Conservation (phyloP, 1,140 invertebrate genomes). For the Frieseomelitta varia region DNA sequence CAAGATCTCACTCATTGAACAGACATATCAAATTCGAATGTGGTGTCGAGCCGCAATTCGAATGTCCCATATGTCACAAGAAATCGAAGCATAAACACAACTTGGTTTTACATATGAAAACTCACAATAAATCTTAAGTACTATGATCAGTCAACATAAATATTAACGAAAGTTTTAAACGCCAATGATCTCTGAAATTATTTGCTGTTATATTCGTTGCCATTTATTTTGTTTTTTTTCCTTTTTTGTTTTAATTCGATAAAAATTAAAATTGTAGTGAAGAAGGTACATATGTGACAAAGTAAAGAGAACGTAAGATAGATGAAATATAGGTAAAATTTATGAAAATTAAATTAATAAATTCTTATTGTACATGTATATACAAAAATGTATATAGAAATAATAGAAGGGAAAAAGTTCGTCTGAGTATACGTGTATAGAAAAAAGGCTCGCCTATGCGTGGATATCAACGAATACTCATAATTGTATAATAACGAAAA, state of each 20-base stretch:
- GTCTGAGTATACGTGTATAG: neutral
- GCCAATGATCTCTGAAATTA: neutral
- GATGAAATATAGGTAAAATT: neutral
- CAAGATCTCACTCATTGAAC: slow-evolving; percentile 84
- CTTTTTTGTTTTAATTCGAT: neutral
- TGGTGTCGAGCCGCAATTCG: slow-evolving; percentile 84
- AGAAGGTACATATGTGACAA: neutral
- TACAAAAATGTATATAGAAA: neutral
- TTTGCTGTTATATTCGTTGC: slow-evolving; percentile 16
- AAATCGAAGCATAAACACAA: slow-evolving; percentile 85
- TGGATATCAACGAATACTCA: slow-evolving; percentile 28
- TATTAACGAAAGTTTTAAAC: neutral
- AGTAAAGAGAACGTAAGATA: neutral
- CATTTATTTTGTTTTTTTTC: slow-evolving; percentile 14
- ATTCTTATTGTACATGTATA: neutral
- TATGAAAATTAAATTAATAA: neutral
- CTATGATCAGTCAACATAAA: neutral
- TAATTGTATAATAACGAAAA: slow-evolving; percentile 38
- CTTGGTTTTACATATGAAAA: slow-evolving; percentile 83
- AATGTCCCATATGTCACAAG: slow-evolving; percentile 84
- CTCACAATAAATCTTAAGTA: slow-evolving; percentile 80
- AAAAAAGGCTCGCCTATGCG: too few species aligned
- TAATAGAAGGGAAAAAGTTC: neutral
- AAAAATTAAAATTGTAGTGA: neutral
- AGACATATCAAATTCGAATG: slow-evolving; percentile 87